Evolutionary conservation across 2,797 vertebrate species (phyloP).

Genomic region (Hemitrygon akajei): DNA sequence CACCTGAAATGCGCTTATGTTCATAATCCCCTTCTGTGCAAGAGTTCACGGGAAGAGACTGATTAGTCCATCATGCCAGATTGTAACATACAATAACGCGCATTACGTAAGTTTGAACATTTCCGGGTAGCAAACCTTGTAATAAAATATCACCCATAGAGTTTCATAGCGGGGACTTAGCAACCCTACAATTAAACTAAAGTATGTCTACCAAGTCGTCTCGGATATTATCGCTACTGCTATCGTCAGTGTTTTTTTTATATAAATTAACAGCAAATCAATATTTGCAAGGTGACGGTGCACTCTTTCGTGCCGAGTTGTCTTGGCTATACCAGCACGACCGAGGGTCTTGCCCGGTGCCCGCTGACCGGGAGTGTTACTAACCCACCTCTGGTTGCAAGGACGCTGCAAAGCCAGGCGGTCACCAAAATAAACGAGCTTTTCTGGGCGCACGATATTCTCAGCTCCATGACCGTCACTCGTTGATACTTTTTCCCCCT

Average conservation of each 20-base stretch:
- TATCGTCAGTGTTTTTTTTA: too few relatives aligned
- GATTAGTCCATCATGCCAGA: background rate
- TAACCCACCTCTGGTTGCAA: conserved; percentile 74
- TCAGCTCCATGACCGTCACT: conserved; percentile 51
- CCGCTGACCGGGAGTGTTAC: conserved; percentile 43
- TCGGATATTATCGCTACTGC: background rate
- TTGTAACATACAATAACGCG: background rate
- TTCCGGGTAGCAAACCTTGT: background rate
- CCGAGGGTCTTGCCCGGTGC: conserved; percentile 42
- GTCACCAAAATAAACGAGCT: conserved; percentile 51
- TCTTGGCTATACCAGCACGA: background rate
- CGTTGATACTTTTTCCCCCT: background rate
- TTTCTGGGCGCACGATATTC: conserved; percentile 44
- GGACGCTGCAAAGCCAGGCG: conserved; percentile 60
- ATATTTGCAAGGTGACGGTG: background rate
- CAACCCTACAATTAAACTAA: background rate
- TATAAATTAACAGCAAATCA: background rate
- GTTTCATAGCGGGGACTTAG: background rate
- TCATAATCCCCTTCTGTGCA: background rate
- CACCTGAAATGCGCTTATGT: background rate
- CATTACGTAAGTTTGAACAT: background rate
- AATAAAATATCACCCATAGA: background rate
- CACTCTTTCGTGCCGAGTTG: background rate
- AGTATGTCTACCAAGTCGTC: background rate
- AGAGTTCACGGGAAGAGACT: background rate